Conservation (phyloP, 2,797 vertebrate species). For the Gymnothorax reevesii region DNA sequence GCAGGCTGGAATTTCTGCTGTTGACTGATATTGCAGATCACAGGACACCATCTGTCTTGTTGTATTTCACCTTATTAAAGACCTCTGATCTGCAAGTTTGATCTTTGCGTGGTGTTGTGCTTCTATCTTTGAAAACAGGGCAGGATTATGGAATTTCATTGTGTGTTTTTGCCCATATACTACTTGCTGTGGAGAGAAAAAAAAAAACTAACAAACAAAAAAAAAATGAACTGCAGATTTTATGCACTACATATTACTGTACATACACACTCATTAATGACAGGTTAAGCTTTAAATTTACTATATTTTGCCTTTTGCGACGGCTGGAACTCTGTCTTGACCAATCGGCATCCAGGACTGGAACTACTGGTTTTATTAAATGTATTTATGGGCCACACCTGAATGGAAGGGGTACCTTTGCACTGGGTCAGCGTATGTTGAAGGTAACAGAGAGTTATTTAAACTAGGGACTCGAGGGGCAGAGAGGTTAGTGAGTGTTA, state of each 20-base stretch:
- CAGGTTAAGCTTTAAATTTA: not conserved
- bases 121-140: not conserved
- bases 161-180: not conserved
- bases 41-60: not conserved
- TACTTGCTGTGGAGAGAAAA: not conserved
- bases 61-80: not conserved
- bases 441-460: too few species aligned
- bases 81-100: not conserved
- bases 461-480: too few species aligned
- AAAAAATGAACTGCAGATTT: not conserved
- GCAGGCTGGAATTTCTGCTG: not conserved
- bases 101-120: not conserved
- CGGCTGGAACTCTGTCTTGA: too few species aligned
- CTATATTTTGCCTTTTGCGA: too few species aligned
- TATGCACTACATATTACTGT: not conserved
- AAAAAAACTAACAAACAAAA: not conserved
- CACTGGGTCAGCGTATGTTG: too few species aligned
- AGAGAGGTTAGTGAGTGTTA: too few species aligned
- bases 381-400: too few species aligned
- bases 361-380: too few species aligned
- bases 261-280: not conserved
- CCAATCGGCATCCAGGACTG: too few species aligned
- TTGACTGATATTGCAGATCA: not conserved
- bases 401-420: too few species aligned
- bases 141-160: not conserved